Conservation (phyloP, 2,113 vertebrate genomes). For the Thunnus maccoyii region DNA sequence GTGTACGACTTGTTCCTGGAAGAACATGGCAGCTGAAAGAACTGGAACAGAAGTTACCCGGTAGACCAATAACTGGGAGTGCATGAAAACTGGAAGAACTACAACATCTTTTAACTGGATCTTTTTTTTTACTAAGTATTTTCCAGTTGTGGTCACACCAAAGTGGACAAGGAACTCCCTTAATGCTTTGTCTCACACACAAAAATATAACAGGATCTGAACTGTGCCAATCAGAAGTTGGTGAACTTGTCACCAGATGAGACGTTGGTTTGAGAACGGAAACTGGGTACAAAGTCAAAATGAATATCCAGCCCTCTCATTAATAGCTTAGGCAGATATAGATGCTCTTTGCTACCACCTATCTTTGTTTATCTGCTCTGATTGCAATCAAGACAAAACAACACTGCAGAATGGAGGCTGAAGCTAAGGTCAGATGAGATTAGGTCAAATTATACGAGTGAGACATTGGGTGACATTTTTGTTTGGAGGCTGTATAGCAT, state of each 20-base stretch:
- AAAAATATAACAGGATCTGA: background rate
- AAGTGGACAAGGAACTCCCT: conserved; percentile 13
- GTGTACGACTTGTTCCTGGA: background rate
- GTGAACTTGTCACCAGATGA: background rate
- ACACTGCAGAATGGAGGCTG: too few species aligned
- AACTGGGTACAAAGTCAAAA: background rate
- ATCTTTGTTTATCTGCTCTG: background rate
- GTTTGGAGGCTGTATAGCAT: background rate
- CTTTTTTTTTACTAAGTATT: background rate
- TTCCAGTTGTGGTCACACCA: conserved; percentile 13
- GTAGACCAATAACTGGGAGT: background rate
- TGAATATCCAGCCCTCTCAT: background rate
- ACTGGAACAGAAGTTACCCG: background rate
- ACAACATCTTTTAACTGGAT: background rate
- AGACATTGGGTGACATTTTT: background rate
- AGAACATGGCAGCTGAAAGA: background rate
- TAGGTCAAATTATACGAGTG: too few species aligned
- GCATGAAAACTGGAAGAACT: background rate
- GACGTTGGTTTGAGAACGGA: background rate
- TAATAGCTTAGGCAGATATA: background rate
- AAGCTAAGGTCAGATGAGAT: background rate
- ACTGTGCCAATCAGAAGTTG: background rate
- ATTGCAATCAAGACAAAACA: too few species aligned
- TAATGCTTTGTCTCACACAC: background rate
- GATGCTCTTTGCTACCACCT: background rate